Conservation (phyloP, 2,797 vertebrate genomes). For the Cryptoprocta ferox region DNA sequence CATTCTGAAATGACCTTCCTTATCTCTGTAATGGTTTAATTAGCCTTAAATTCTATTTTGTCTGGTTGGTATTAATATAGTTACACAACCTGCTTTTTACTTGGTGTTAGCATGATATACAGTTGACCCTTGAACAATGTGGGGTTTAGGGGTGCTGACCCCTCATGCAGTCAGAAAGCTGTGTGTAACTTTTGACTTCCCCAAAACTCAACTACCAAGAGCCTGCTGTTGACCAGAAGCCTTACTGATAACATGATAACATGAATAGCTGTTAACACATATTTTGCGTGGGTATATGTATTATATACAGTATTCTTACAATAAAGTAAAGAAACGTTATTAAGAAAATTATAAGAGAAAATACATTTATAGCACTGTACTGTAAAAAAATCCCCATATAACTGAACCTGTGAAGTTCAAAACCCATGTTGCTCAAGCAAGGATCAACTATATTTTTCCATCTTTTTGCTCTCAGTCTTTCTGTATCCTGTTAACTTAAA, state of each 20-base stretch:
- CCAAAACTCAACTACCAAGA: background rate
- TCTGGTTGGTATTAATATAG: background rate
- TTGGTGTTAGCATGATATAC: background rate
- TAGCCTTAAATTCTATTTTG: background rate
- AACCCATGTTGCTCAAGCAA: background rate
- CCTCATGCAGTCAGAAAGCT: background rate
- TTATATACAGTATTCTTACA: background rate
- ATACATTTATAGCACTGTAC: background rate
- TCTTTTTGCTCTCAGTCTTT: background rate
- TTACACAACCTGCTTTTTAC: background rate
- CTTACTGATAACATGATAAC: background rate
- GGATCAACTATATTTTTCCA: background rate
- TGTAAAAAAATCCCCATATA: background rate
- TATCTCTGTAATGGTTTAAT: background rate
- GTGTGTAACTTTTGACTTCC: background rate
- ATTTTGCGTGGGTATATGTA: background rate
- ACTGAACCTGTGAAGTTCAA: background rate
- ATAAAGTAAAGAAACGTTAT: background rate
- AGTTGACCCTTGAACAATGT: background rate
- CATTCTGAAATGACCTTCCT: background rate
- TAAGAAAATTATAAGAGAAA: background rate
- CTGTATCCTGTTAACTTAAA: background rate
- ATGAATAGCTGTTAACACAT: background rate
- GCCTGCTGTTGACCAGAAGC: background rate
- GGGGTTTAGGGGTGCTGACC: background rate